Percentiles rank a stretch among this genome's conserved stretches.
Conservation (phyloP, 2,797 vertebrate species). For the Coccyzus lansbergi region DNA sequence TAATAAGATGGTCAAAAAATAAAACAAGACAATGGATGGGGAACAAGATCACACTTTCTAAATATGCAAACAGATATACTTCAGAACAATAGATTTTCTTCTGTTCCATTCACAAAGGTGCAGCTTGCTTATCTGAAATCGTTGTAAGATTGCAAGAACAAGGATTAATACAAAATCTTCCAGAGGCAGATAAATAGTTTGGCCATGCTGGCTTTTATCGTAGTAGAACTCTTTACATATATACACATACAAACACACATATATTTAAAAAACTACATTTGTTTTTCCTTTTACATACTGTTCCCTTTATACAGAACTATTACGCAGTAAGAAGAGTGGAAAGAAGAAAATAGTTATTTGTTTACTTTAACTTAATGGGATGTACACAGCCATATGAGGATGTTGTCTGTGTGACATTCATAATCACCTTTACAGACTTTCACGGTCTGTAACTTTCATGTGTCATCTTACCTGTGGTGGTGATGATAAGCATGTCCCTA, state of each 20-base stretch:
- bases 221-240: background rate
- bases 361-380: background rate
- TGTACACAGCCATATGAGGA: background rate
- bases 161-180: conserved; percentile 1
- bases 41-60: conserved; percentile 31
- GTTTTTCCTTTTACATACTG: background rate
- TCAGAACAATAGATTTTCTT: conserved; percentile 47
- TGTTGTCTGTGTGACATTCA: background rate
- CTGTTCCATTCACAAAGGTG: conserved; percentile 27
- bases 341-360: background rate
- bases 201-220: conserved; percentile 11
- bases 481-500: background rate
- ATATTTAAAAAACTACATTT: background rate
- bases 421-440: background rate
- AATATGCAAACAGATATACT: conserved; percentile 58
- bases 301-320: background rate
- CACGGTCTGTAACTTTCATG: background rate
- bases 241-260: background rate
- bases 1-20: conserved; percentile 40
- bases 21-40: conserved; percentile 5
- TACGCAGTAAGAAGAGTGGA: background rate
- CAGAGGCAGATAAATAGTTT: background rate
- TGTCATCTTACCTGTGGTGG: background rate
- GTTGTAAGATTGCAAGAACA: background rate
- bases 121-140: conserved; percentile 55